A percentile compares a stretch with the other conserved stretches of the same genome.
Evolutionary conservation across 2,797 vertebrate genomes (phyloP).

Genomic region (Balearica regulorum): DNA sequence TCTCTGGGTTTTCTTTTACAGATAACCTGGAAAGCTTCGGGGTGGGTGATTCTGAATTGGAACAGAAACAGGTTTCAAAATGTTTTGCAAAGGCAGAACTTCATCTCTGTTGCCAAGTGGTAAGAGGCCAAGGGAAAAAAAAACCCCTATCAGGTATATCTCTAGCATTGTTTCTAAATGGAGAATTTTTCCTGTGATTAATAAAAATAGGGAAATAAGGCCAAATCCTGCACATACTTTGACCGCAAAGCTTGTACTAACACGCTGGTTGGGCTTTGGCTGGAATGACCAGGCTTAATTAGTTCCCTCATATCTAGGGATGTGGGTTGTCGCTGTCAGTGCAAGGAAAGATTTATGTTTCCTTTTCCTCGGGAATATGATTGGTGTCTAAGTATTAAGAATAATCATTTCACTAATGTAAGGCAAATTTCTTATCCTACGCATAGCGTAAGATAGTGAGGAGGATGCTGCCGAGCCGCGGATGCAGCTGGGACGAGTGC

Average conservation of each 20-base stretch:
- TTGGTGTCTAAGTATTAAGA: not conserved
- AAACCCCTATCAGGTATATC: constrained; percentile 4
- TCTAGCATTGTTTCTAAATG: constrained; percentile 30
- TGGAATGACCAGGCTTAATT: not conserved
- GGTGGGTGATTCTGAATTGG: constrained; percentile 16
- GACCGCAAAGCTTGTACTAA: not conserved
- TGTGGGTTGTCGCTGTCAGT: not conserved
- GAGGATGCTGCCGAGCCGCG: not conserved
- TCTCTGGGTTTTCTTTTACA: constrained; percentile 1
- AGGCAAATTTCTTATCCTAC: not conserved
- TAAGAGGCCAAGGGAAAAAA: constrained; percentile 3
- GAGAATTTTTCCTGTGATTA: constrained; percentile 41
- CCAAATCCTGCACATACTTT: constrained; percentile 23
- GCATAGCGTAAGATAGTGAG: not conserved
- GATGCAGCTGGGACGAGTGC: fast-evolving
- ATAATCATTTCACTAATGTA: not conserved
- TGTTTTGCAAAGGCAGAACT: constrained; percentile 38
- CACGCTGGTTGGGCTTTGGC: not conserved
- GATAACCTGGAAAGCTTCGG: constrained; percentile 29
- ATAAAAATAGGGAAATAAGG: constrained; percentile 15
- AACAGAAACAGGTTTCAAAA: constrained; percentile 14
- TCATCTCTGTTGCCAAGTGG: constrained; percentile 25
- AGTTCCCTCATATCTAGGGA: not conserved
- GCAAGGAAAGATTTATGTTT: constrained; percentile 17
- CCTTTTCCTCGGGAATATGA: not conserved